Evolutionary conservation across 2,113 vertebrate genomes (phyloP).

Genomic region (Sylvietta virens): DNA sequence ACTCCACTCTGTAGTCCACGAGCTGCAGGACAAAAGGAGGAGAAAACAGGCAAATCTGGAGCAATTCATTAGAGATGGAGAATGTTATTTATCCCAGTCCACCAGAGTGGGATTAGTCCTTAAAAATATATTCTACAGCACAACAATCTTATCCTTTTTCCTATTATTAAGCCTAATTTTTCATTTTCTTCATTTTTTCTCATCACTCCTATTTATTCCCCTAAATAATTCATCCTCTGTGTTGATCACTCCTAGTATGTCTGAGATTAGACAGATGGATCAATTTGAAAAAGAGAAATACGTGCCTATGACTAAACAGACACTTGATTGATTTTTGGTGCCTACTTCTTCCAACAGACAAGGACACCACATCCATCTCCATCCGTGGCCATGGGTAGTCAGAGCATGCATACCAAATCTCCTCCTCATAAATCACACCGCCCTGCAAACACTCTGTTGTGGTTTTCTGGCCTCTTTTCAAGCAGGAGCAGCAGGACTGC

Average conservation of each 20-base stretch:
- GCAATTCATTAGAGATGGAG: not conserved
- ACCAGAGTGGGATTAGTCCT: not conserved
- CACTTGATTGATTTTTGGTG: conserved; percentile 19
- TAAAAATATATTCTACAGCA: not conserved
- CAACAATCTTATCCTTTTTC: not conserved
- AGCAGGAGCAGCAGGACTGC: not conserved
- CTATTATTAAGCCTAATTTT: not conserved
- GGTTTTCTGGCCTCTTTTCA: not conserved
- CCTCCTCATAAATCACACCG: not conserved
- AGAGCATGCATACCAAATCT: conserved; percentile 20
- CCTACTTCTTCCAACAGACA: conserved; percentile 14
- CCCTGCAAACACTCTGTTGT: not conserved
- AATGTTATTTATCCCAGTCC: not conserved
- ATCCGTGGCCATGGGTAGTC: not conserved
- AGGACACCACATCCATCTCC: conserved; percentile 33
- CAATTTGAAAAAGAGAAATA: conserved; percentile 27
- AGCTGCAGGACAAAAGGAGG: conserved; percentile 70
- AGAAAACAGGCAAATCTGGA: not conserved
- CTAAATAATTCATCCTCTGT: conserved; percentile 29
- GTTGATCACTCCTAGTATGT: conserved; percentile 10
- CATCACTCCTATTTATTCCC: conserved; percentile 17
- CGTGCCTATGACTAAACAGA: conserved; percentile 36
- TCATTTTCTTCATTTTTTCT: not conserved
- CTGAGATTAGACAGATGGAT: conserved; percentile 28
- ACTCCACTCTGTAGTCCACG: conserved; percentile 88